Percentiles rank a stretch among this genome's conserved stretches.
Conservation (phyloP, 2,888 invertebrate genomes). For the Rosalia funebris region DNA sequence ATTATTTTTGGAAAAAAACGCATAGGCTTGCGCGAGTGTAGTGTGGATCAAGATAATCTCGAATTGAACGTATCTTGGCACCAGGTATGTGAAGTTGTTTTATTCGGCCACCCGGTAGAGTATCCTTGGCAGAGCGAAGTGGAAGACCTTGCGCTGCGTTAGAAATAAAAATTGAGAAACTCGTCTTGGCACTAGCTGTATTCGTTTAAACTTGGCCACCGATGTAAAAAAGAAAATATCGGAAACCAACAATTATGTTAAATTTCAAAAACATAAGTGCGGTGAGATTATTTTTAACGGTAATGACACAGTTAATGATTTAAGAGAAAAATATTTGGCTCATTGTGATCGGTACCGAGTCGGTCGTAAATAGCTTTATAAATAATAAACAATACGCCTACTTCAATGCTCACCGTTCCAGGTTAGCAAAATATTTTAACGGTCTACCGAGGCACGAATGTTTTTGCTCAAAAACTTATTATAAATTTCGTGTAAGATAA, state of each 20-base stretch:
- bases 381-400: constrained; percentile 27
- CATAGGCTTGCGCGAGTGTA: no score
- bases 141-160: not conserved
- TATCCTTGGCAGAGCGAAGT: not conserved
- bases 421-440: constrained; percentile 14
- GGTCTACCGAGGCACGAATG: constrained; percentile 17
- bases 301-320: constrained; percentile 25
- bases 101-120: not conserved
- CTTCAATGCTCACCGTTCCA: constrained; percentile 1
- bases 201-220: not conserved
- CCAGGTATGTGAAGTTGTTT: no score
- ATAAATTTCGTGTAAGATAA: constrained; percentile 41
- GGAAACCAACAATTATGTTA: not conserved
- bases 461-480: constrained; percentile 39
- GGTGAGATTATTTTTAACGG: constrained; percentile 21
- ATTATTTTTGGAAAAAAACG: no score
- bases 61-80: no score
- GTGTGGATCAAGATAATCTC: no score
- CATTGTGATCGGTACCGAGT: constrained; percentile 15
- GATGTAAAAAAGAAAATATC: not conserved
- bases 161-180: not conserved
- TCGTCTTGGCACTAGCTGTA: not conserved
- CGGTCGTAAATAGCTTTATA: constrained; percentile 16
- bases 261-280: constrained; percentile 1
- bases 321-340: constrained; percentile 24